Percentiles rank a stretch among this genome's conserved stretches.
These are phyloP conservation scores for Cephalotes varians DNA, from an alignment of 2,888 invertebrate species.

Conservation along the genomic window DNA sequence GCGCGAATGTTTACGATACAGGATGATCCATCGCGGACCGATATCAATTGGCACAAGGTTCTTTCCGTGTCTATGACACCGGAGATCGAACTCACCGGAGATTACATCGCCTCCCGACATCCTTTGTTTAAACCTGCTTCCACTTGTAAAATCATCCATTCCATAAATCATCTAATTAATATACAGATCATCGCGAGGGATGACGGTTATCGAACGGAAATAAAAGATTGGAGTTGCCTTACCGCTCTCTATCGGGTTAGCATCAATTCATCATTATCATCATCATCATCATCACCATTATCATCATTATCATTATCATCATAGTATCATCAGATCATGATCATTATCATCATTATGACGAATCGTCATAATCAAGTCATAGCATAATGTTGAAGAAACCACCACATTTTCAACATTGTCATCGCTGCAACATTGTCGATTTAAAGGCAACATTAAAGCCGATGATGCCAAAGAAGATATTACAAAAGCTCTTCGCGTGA, in stretches of 20 bases:
- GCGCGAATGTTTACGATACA: too few species aligned
- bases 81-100: neutral
- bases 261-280: slow-evolving; percentile 54
- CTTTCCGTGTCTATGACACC: neutral
- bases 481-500: slow-evolving; percentile 65
- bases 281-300: slow-evolving; percentile 54
- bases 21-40: neutral
- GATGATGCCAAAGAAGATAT: slow-evolving; percentile 57
- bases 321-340: slow-evolving; percentile 54
- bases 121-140: neutral
- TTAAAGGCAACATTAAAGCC: slow-evolving; percentile 57
- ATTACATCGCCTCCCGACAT: neutral
- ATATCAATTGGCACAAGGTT: neutral
- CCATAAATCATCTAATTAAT: slow-evolving; percentile 2
- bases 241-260: slow-evolving; percentile 74
- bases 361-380: slow-evolving; percentile 64
- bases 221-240: slow-evolving; percentile 77
- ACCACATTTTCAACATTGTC: slow-evolving; percentile 64
- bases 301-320: slow-evolving; percentile 53
- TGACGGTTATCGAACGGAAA: neutral
- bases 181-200: neutral
- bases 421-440: slow-evolving; percentile 58
- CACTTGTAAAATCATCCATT: slow-evolving; percentile 3
- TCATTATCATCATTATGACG: slow-evolving; percentile 66
- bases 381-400: slow-evolving; percentile 57